Base-by-base conservation (phyloP, 64 coral and sea anemone genomes). In the Exaiptasia diaphana region DNA sequence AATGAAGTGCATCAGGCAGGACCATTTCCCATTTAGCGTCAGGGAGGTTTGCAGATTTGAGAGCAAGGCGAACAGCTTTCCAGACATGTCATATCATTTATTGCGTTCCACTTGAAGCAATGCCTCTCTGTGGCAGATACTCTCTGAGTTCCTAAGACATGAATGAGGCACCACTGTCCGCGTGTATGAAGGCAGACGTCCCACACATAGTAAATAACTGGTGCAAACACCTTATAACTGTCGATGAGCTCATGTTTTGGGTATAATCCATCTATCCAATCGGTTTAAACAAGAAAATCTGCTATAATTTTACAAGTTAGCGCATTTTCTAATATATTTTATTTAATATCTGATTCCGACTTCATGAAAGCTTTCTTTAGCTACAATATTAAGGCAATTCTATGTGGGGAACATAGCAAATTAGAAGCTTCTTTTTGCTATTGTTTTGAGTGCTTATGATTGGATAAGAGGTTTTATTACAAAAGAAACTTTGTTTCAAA, bases 81-180 rank as follows among this genome's bases (percentile, higher is more conserved):
- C 77, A 90, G 41, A 90, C 44, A 90, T 65, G 17, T 63, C 74
- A 87, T 78, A 78, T 13, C 64, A 78, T 30, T 74, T 65, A 45
- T 87, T 64, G 25, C 40, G 76, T 73, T 14, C 37, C 40, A 21
- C 76, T 81, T 29, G 64, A 20, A 17, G 86, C 76, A 21, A 90
- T 38, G 5, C 88, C 79, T 38, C 79, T 41, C 3, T 53, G 25
- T 58, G 68, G 2, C 46, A 90, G 62, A 50, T 82, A 90, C 10
- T 53, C 71, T 6, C 8, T 18, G 14, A 83, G 71, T 77, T 78
- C 88, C 21, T 28, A 36, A 25, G 64, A 82, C 43, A 90, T 83
- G 20, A 90, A 83, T 17, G 59, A 90, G 3, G 79, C 45, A 17
- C 71, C 59, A 1, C 48, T 53, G 38, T 83, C 88, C 8, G 88